Conservation (phyloP, 2,797 vertebrate species). For the Sebastes diaconus region DNA sequence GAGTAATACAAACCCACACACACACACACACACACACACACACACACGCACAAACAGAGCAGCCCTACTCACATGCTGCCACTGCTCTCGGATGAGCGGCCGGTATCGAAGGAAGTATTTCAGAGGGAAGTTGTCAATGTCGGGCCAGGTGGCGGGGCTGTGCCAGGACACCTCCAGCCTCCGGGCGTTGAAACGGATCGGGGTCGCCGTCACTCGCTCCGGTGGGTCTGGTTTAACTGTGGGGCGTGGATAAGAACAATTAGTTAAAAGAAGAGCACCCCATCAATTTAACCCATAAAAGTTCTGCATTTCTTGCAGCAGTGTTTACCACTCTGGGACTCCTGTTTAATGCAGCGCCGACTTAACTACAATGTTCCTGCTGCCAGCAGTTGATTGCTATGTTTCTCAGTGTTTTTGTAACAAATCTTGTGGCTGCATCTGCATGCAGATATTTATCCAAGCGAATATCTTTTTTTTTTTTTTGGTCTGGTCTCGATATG, state of each 20-base stretch:
- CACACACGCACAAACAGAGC: neutral
- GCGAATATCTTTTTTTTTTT: neutral
- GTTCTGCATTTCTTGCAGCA: neutral
- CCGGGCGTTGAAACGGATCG: slow-evolving; percentile 87
- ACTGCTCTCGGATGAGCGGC: slow-evolving; percentile 94
- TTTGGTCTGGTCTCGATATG: neutral
- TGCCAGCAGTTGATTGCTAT: neutral
- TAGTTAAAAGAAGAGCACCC: neutral
- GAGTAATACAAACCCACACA: too few relatives aligned
- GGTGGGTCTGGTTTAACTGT: slow-evolving; percentile 98
- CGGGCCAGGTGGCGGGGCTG: slow-evolving; percentile 94
- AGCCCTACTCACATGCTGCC: slow-evolving; percentile 92
- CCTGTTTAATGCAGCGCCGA: neutral
- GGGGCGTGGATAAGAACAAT: slow-evolving; percentile 26
- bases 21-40: neutral
- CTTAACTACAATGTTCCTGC: neutral
- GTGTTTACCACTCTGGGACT: neutral
- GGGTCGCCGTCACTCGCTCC: slow-evolving; percentile 91
- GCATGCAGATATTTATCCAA: neutral
- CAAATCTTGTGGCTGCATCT: neutral
- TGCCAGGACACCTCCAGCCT: slow-evolving; percentile 94
- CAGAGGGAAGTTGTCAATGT: slow-evolving; percentile 93
- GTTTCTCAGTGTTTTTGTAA: neutral
- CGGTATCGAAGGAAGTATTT: slow-evolving; percentile 98
- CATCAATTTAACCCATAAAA: neutral